Conservation (phyloP, 2,888 invertebrate species). For the Apoda limacodes region DNA sequence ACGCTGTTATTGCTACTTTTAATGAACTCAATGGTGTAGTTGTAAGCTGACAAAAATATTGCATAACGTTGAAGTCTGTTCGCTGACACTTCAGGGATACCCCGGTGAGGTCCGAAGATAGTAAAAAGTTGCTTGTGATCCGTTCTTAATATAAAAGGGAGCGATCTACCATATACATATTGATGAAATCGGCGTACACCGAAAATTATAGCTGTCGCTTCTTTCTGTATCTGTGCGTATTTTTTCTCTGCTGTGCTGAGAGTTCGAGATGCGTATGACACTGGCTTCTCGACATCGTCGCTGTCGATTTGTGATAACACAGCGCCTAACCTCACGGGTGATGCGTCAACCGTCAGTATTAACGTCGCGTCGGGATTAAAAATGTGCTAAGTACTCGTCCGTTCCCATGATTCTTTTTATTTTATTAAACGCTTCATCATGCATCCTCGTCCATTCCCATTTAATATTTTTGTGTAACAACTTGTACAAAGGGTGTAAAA, state of each 20-base stretch:
- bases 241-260: slow-evolving; percentile 4
- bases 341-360: slow-evolving; percentile 1
- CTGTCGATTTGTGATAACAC: background rate
- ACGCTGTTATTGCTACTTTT: slow-evolving; percentile 13
- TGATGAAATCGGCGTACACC: slow-evolving; percentile 11
- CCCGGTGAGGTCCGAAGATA: slow-evolving; percentile 4
- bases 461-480: too few relatives aligned
- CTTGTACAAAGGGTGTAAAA: slow-evolving; percentile 5
- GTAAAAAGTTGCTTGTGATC: slow-evolving; percentile 8
- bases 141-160: slow-evolving; percentile 6
- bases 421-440: background rate
- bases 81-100: slow-evolving; percentile 3
- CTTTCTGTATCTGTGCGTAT: slow-evolving; percentile 11
- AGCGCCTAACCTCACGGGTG: background rate
- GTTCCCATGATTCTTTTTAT: background rate
- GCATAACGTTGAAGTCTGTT: too few relatives aligned
- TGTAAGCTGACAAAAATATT: too few relatives aligned
- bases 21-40: slow-evolving; percentile 15
- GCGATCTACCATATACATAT: slow-evolving; percentile 10
- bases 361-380: background rate
- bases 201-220: slow-evolving; percentile 14
- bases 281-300: slow-evolving; percentile 3
- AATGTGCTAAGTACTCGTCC: background rate
- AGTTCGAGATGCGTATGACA: slow-evolving; percentile 9
- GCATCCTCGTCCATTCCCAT: slow-evolving; percentile 4